A percentile compares a stretch with the other conserved stretches of the same genome.
Conservation (phyloP, 1,140 invertebrate species). For the Leguminivora glycinivorella region DNA sequence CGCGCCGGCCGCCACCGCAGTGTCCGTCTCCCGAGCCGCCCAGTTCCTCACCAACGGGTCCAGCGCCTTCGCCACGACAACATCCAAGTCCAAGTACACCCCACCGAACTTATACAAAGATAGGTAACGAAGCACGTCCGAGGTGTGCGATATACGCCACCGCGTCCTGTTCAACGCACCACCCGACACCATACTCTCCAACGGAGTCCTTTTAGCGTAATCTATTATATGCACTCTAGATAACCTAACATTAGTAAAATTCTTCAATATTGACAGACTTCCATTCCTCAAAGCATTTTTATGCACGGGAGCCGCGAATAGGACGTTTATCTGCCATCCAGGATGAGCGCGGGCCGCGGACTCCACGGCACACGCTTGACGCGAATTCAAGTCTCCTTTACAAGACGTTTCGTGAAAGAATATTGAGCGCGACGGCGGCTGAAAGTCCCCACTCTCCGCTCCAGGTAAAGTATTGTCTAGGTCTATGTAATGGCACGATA, state of each 20-base stretch:
- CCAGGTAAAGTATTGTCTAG: constrained; percentile 37
- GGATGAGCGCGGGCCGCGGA: constrained; percentile 81
- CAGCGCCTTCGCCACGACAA: constrained; percentile 83
- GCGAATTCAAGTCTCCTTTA: constrained; percentile 57
- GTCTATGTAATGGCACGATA: constrained; percentile 43
- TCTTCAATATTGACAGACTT: constrained; percentile 53
- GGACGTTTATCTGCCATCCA: constrained; percentile 72
- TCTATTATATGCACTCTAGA: constrained; percentile 78
- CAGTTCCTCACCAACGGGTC: constrained; percentile 81
- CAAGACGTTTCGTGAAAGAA: constrained; percentile 82
- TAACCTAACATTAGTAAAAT: constrained; percentile 82
- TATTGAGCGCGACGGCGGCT: constrained; percentile 57
- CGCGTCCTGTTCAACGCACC: constrained; percentile 78
- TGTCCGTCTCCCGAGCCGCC: constrained; percentile 82
- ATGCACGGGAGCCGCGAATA: constrained; percentile 68
- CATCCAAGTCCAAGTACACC: constrained; percentile 88
- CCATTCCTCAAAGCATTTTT: constrained; percentile 30
- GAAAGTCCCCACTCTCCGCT: constrained; percentile 32
- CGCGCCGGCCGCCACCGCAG: constrained; percentile 82
- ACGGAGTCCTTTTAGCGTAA: constrained; percentile 81
- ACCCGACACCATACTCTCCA: constrained; percentile 81
- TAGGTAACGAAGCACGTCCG: constrained; percentile 85
- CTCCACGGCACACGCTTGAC: constrained; percentile 82
- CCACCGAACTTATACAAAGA: constrained; percentile 89
- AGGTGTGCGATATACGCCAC: constrained; percentile 82